Evolutionary conservation across 1,140 invertebrate species (phyloP).

Genomic region (Caenorhabditis inopinata): DNA sequence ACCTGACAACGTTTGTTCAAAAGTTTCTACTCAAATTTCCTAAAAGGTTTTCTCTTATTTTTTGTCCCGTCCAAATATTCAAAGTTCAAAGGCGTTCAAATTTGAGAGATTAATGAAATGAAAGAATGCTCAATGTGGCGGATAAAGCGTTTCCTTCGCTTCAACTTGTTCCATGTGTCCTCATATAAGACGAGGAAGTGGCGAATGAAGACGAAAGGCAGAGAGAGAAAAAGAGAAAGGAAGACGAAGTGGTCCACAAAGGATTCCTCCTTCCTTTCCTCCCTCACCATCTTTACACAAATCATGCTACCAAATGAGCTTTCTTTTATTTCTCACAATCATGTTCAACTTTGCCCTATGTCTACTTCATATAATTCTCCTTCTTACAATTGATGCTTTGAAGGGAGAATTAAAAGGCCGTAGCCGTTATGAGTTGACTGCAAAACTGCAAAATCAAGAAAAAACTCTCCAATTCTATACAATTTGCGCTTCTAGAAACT

Average conservation of each 20-base stretch:
- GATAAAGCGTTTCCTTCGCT: not conserved
- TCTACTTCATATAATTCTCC: too few species aligned
- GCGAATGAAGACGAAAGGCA: not conserved
- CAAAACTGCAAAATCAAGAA: too few species aligned
- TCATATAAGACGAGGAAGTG: not conserved
- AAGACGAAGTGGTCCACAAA: constrained; percentile 33
- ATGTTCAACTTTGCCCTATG: not conserved
- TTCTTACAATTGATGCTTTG: too few species aligned
- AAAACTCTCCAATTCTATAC: too few species aligned
- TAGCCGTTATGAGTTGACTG: too few species aligned
- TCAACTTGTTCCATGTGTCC: not conserved
- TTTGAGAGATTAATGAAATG: not conserved
- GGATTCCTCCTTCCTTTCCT: not conserved
- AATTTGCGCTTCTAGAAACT: too few species aligned
- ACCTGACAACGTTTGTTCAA: too few species aligned
- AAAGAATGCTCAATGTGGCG: not conserved
- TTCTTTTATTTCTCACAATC: not conserved
- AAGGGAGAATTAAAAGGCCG: too few species aligned
- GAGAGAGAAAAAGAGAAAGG: not conserved
- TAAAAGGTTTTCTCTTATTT: too few species aligned
- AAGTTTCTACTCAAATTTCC: too few species aligned
- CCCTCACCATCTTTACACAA: not conserved
- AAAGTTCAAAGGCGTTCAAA: too few species aligned
- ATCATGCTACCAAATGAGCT: constrained; percentile 26
- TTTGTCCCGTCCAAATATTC: too few species aligned